These are phyloP conservation scores for Hydrocynus forskahlii DNA, from an alignment of 2,797 vertebrate species.

Conservation along the genomic window DNA sequence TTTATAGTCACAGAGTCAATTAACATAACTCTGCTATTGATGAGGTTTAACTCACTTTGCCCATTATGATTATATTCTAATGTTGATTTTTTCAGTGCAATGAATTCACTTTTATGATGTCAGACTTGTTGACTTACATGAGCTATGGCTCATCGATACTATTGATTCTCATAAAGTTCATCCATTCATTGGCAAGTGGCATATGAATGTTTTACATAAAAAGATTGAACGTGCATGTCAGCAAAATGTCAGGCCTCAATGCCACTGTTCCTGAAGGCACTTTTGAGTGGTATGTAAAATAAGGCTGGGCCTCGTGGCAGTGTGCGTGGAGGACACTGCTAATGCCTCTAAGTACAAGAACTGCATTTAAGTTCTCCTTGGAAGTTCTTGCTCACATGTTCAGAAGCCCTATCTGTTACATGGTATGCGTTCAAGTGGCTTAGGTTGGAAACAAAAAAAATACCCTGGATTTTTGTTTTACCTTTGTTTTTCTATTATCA, in stretches of 20 bases:
- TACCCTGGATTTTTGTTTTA: no score
- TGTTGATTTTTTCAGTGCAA: conserved; percentile 83
- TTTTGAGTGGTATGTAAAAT: conserved; percentile 60
- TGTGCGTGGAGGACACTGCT: conserved; percentile 53
- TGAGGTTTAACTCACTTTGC: conserved; percentile 93
- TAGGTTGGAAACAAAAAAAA: no score
- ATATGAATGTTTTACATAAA: conserved; percentile 88
- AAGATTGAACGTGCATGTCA: conserved; percentile 84
- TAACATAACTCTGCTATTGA: conserved; percentile 92
- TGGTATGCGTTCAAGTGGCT: no score
- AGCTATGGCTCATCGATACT: conserved; percentile 87
- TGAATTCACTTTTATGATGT: conserved; percentile 86
- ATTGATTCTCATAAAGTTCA: conserved; percentile 90
- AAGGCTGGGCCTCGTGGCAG: conserved; percentile 23
- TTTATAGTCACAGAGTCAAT: conserved; percentile 69
- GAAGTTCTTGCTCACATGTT: not conserved
- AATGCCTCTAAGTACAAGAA: not conserved
- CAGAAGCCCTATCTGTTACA: not conserved
- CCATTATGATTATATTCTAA: conserved; percentile 93
- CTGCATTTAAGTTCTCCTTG: no score
- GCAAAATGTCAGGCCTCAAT: conserved; percentile 79
- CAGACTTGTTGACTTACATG: conserved; percentile 88
- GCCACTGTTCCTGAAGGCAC: conserved; percentile 80
- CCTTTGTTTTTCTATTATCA: no score
- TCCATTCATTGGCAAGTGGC: conserved; percentile 89